phyloP scores from a whole-genome alignment of 2,797 vertebrate species.

The Helostoma temminkii region DNA sequence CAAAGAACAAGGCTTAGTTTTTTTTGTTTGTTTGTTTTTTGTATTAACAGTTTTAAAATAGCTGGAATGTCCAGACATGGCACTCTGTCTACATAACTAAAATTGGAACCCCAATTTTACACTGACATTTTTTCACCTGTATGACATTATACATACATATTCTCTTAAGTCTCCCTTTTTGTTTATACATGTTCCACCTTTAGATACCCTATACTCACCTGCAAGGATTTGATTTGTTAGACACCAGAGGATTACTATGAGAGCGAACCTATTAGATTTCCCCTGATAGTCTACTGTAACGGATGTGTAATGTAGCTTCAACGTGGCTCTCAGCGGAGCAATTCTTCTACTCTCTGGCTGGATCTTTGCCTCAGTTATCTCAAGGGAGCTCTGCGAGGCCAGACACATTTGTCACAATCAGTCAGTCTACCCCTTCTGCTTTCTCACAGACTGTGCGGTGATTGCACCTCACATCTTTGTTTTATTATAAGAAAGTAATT shows the following conservation, averaged over 20 bases:
- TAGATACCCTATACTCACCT: constrained; percentile 10
- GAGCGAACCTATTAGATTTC: constrained; percentile 37
- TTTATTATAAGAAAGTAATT: constrained; percentile 53
- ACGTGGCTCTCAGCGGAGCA: constrained; percentile 19
- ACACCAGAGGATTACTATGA: constrained; percentile 17
- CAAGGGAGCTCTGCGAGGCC: constrained; percentile 26
- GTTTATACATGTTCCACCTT: neutral
- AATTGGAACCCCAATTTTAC: too few species aligned
- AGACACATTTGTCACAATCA: constrained; percentile 45
- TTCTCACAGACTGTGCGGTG: constrained; percentile 33
- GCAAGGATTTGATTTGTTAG: constrained; percentile 24
- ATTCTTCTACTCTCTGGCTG: constrained; percentile 27
- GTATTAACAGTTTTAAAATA: too few species aligned
- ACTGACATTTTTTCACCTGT: too few species aligned
- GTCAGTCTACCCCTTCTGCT: constrained; percentile 37
- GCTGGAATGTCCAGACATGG: too few species aligned
- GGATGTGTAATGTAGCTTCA: constrained; percentile 39
- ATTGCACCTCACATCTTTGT: constrained; percentile 40
- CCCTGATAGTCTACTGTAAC: constrained; percentile 34
- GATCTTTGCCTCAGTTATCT: constrained; percentile 42
- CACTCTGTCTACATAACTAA: too few species aligned
- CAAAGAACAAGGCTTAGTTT: too few species aligned
- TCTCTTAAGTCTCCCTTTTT: neutral
- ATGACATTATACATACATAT: neutral
- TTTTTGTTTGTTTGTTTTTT: too few species aligned